Evolutionary conservation across 2,797 vertebrate species (phyloP).

Genomic region (Macrochelys suwanniensis): DNA sequence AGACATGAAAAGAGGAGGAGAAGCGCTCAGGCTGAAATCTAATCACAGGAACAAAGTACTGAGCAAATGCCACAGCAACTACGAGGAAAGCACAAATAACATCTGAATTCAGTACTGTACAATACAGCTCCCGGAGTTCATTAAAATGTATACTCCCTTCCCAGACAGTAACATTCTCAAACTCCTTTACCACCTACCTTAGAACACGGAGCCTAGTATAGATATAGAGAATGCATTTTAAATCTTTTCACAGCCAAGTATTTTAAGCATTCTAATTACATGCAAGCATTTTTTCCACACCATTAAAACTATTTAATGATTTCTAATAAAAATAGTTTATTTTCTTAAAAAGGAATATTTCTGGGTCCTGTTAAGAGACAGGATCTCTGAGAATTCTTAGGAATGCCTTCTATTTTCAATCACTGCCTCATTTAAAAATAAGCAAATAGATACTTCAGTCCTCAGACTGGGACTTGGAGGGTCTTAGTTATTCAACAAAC

Average conservation of each 20-base stretch:
- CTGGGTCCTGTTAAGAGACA: slow-evolving; percentile 14
- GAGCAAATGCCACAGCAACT: not conserved
- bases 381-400: slow-evolving; percentile 41
- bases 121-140: not conserved
- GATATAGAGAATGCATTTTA: rapidly evolving
- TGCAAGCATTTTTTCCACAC: not conserved
- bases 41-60: slow-evolving; percentile 20
- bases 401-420: slow-evolving; percentile 61
- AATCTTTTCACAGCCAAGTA: not conserved
- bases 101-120: not conserved
- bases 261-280: not conserved
- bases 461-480: slow-evolving; percentile 74
- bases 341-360: slow-evolving; percentile 5
- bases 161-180: not conserved
- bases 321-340: slow-evolving; percentile 66
- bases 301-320: not conserved
- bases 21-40: slow-evolving; percentile 41
- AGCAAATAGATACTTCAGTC: slow-evolving; percentile 68
- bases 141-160: not conserved
- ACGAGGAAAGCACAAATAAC: not conserved
- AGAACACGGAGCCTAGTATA: rapidly evolving
- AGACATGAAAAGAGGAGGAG: slow-evolving; percentile 50
- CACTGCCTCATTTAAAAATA: slow-evolving; percentile 53
- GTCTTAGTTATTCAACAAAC: slow-evolving; percentile 78
- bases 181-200: not conserved